Base-by-base conservation (phyloP, 1,140 invertebrate genomes). In the Drosophila rhopaloa region DNA sequence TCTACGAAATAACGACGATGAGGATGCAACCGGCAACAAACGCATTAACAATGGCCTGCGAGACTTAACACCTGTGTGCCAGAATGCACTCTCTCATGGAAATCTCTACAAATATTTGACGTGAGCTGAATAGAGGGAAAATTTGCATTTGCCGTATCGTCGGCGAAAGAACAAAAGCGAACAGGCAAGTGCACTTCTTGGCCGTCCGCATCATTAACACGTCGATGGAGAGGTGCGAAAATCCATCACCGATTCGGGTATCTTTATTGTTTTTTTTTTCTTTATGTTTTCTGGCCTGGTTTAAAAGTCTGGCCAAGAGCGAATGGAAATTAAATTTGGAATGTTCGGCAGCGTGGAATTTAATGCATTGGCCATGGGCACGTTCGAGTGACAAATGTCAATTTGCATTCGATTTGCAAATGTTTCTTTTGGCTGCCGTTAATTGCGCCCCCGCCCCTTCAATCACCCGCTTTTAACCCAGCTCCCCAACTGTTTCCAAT, bases 311-410 rank as follows among this genome's bases (percentile, higher is more conserved):
- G 50, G 32, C 29, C 48, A 79, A 51, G 41, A 50, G 57, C 16
- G 38, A 48, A 60, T 76, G 71, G 53, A 60, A 80, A 68, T 55
- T 47, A 32, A 43, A 41, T 59, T 65, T 57, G 54, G 48, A 68
- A 67, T 66, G 53, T 76, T 56, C 32, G 29, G 53, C 53, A n/a
- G 37, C 10, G 37, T 78, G 76, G 66, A 67, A 76, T 76, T 57
- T 60, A 66, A n/a, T 16, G 38, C 71, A 59, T 41, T 80, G 73
- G 78, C 79, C 44, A 82, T 63, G 75, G 70, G 79, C 83, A 86
- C 83, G 84, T 80, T 83, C 83, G 84, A 86, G 84, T 88, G 84
- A 88, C 83, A 88, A 88, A 88, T 88, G 83, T 88, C 83, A 88
- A 88, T 88, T 88, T 88, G 83, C 83, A 89, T 88, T 88, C 84